Conservation (phyloP, 2,113 vertebrate genomes). For the Catagonus wagneri region DNA sequence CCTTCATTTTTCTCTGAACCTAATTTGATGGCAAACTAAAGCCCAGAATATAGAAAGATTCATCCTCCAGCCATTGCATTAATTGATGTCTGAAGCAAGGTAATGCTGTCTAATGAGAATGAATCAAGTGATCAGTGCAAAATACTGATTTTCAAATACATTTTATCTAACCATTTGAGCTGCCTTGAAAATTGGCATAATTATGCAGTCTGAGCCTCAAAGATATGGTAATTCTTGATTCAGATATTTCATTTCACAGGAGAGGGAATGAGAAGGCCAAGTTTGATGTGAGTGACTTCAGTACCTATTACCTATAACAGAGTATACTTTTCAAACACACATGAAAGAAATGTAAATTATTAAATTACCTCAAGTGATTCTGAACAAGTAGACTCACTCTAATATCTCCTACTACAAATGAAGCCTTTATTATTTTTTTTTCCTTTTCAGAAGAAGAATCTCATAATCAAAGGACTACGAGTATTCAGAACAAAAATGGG, state of each 20-base stretch:
- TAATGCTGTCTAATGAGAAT: slow-evolving; percentile 72
- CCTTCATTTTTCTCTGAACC: slow-evolving; percentile 34
- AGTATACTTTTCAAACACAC: slow-evolving; percentile 62
- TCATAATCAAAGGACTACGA: slow-evolving; percentile 50
- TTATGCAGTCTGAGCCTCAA: slow-evolving; percentile 63
- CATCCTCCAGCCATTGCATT: slow-evolving; percentile 48
- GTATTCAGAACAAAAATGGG: slow-evolving; percentile 56
- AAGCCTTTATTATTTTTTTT: slow-evolving; percentile 45
- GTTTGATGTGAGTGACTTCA: slow-evolving; percentile 56
- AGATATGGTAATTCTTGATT: slow-evolving; percentile 78
- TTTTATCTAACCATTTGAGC: slow-evolving; percentile 66
- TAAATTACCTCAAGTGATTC: slow-evolving; percentile 66
- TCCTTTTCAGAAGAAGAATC: slow-evolving; percentile 28
- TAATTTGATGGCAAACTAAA: slow-evolving; percentile 65
- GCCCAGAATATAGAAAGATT: background rate
- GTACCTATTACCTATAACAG: slow-evolving; percentile 53
- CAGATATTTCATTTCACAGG: slow-evolving; percentile 59
- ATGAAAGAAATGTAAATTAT: slow-evolving; percentile 68
- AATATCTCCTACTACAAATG: slow-evolving; percentile 31
- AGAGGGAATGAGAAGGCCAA: slow-evolving; percentile 50
- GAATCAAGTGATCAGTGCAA: slow-evolving; percentile 72
- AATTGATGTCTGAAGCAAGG: slow-evolving; percentile 71
- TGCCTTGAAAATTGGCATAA: slow-evolving; percentile 74
- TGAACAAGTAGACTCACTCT: slow-evolving; percentile 15
- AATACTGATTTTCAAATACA: slow-evolving; percentile 76